Percentiles rank a stretch among this genome's conserved stretches.
Evolutionary conservation across 2,888 invertebrate species (phyloP).

Genomic region (Microdon myrmicae): DNA sequence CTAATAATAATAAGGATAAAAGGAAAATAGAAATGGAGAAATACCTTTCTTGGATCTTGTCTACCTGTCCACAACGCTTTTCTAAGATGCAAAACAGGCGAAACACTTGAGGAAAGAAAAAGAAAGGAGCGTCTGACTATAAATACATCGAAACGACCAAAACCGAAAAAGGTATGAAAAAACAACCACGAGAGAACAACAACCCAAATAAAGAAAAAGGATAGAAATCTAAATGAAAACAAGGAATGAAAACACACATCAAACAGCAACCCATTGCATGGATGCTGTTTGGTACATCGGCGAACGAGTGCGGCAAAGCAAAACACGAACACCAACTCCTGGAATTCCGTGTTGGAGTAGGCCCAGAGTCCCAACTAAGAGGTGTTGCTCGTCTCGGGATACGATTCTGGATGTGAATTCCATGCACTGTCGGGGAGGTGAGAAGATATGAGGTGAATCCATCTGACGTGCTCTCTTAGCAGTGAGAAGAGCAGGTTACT

Average conservation of each 20-base stretch:
- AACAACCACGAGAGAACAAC: slow-evolving; percentile 5
- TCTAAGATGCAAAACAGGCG: slow-evolving; percentile 34
- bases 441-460: slow-evolving; percentile 4
- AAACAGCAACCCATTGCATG: too few species aligned
- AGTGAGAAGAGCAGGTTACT: too few species aligned
- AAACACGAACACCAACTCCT: slow-evolving; percentile 39
- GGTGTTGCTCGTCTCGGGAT: slow-evolving; percentile 5
- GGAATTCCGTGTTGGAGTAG: slow-evolving; percentile 48
- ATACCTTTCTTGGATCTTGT: too few species aligned
- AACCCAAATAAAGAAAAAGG: slow-evolving; percentile 13
- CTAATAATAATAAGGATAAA: too few species aligned
- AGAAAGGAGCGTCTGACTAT: slow-evolving; percentile 43
- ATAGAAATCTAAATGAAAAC: slow-evolving; percentile 36
- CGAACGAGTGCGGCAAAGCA: too few species aligned
- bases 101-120: too few species aligned
- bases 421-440: slow-evolving; percentile 13
- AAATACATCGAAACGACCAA: slow-evolving; percentile 33
- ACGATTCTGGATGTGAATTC: slow-evolving; percentile 4
- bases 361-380: slow-evolving; percentile 29
- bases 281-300: too few species aligned
- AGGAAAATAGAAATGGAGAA: too few species aligned
- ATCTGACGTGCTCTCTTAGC: too few species aligned
- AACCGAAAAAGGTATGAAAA: slow-evolving; percentile 1
- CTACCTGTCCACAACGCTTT: slow-evolving; percentile 31
- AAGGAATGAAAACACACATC: too few species aligned